A percentile compares a stretch with the other conserved stretches of the same genome.
phyloP scores from a whole-genome alignment of 2,888 invertebrate species.

The Eubasilissa splendida region DNA sequence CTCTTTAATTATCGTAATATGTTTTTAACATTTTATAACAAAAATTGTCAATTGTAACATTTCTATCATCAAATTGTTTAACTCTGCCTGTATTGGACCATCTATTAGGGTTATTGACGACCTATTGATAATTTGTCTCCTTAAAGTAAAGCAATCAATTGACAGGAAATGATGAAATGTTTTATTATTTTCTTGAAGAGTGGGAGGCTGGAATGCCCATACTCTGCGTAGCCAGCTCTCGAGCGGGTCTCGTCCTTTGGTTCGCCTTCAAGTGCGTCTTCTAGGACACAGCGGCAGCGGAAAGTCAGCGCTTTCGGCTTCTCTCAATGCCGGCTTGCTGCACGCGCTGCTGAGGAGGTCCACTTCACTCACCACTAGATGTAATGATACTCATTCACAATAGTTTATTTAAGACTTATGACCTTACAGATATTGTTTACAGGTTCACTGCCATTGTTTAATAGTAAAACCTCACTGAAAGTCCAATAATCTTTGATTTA shows the following conservation, averaged over 20 bases:
- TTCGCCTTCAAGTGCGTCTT: conserved; percentile 78
- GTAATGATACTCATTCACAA: conserved; percentile 59
- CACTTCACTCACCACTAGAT: conserved; percentile 68
- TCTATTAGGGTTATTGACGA: too few relatives aligned
- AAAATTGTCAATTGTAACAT: neutral
- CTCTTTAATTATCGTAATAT: too few relatives aligned
- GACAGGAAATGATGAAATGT: neutral
- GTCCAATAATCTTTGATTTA: too few relatives aligned
- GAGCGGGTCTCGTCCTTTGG: conserved; percentile 70
- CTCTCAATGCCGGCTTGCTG: conserved; percentile 79
- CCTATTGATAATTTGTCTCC: neutral
- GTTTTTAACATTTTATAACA: neutral
- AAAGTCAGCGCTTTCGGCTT: conserved; percentile 79
- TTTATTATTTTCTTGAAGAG: conserved; percentile 60
- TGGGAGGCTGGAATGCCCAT: conserved; percentile 68
- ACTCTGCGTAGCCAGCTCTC: conserved; percentile 72
- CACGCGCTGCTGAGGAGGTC: conserved; percentile 77
- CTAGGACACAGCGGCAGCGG: conserved; percentile 82
- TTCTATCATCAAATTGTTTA: neutral
- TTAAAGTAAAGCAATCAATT: neutral
- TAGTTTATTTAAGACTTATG: too few relatives aligned
- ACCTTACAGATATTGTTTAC: too few relatives aligned
- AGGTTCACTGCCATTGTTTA: too few relatives aligned
- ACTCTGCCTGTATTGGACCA: neutral
- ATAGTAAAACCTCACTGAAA: neutral